Evolutionary conservation across 2,888 invertebrate genomes (phyloP), one percentile per base, ranked within the genome.

Genomic region (Leucania comma): DNA sequence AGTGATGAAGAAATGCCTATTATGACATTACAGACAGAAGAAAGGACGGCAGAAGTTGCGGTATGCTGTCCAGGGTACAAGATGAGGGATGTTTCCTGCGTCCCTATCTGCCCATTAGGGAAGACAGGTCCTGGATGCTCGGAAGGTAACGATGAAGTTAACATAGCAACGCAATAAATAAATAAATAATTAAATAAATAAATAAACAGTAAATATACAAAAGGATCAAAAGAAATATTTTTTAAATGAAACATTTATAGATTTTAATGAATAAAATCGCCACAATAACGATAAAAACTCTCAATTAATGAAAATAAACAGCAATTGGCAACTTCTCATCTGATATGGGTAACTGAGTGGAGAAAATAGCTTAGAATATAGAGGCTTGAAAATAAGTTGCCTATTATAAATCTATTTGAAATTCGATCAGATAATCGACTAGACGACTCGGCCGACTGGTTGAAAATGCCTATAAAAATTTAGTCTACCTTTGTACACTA

Each of bases 1-100:
- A 53, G 5, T 53, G 3, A 66, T 32, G 3, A 64, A 24, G 32
- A n/a, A 26, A 35, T 5, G 4, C 35, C 22, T 50, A 2, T 42
- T 42, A 20, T 75, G 32, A 72, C 70, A 62, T 94, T 96, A 32
- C 92, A 98, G 98, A 97, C 97, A 69, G 97, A 97, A 86, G 96
- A 97, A 86, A 96, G 97, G 81, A 97, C 96, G 10, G 97, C 97
- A 62, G 97, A 96, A 42, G 96, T 98, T 32, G 96, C 97, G 35
- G 97, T 97, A 54, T 98, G 98, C 92, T 98, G 98, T 88, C 96
- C 97, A 68, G 98, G 98, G 46, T 98, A 97, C 90, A 95, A 96
- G 73, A 96, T 97, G 90, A 96, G 96, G 68, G 96, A 97, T 82
- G 97, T 97, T 14, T 93, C 95, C 22, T 98, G 98, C 86, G 92